Evolutionary conservation across 2,888 invertebrate genomes (phyloP), one percentile per base, ranked within the genome.

Genomic region (Eueremaeus valkanovi): DNA sequence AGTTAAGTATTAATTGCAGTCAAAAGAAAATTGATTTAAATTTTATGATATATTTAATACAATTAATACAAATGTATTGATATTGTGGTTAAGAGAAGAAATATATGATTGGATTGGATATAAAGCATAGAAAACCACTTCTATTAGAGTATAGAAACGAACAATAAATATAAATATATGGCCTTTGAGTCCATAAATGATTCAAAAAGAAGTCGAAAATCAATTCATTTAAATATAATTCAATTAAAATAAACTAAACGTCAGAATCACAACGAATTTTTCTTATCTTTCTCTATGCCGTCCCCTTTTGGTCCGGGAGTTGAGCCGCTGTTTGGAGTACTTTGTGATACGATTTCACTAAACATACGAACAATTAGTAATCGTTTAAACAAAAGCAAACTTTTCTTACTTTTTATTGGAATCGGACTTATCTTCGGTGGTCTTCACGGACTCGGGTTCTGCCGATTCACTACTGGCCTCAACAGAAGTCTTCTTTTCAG

Each of bases 231-330:
- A 16, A 6, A 8, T 36, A 36, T 36, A 36, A 36, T 36, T 36
- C 6, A 36, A 36, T 36, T 36, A 11, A 36, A 8, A 8, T 36
- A 36, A 36, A n/a, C 11, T 11, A 36, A 36, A 36, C 36, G 36
- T 45, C 45, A 45, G n/a, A 45, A 45, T 45, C 45, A 45, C n/a
- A n/a, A n/a, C 18, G 61, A 61, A 61, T n/a, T 61, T 31, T 61
- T 61, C 33, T 61, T 61, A 5, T 61, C 61, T 24, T 61, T 61
- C 18, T 61, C 61, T 3, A 27, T n/a, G 18, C 9, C 31, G 18
- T 61, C 61, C 18, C 29, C 33, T 27, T 61, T 61, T 6, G 61
- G 45, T 29, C 24, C 24, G 13, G 31, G 31, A 8, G 24, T 9
- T 9, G 61, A 61, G 9, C 8, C 31, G 29, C 6, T 31, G 18